Evolutionary conservation across 2,888 invertebrate species (phyloP), one percentile per base, ranked within the genome.

Genomic region (Mythimna albipuncta): DNA sequence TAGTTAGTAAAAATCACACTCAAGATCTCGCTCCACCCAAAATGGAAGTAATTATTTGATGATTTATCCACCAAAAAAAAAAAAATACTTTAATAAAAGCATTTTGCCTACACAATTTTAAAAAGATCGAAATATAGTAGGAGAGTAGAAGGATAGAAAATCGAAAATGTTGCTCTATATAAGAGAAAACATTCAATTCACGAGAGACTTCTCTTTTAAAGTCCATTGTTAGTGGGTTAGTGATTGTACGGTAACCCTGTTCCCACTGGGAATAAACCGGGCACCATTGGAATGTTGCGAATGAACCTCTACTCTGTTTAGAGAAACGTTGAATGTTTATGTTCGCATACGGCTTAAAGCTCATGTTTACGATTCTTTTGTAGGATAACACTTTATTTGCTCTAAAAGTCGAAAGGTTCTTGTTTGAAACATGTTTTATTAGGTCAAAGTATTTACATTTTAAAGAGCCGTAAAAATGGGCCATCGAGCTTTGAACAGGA

Each of bases 291-390:
- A 79, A 82, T 85, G 88, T 88, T 87, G 90, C 90, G 83, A 91
- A 90, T 90, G 86, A 85, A 79, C 82, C 72, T 75, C 84, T 76
- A 71, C 79, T 83, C 65, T 93, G 92, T 93, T 93, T 93, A 91
- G 90, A 93, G 93, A 93, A 94, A 88, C 91, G 77, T 76, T 72
- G 75, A 69, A 71, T 95, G 93, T 95, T 94, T 94, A 94, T 90
- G 82, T 94, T 94, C 93, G 90, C 93, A 93, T 90, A 92, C 87
- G 64, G 84, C 87, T 87, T 79, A 67, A 77, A 76, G 68, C 74
- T 59, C 71, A 63, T 82, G 81, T 85, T 86, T 85, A 83, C 82
- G 84, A 79, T n/a, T 64, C 63, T 78, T 85, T 83, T 84, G 73
- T 85, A 80, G 78, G 76, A 80, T 84, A 87, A 68, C 70, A 87